Conservation (phyloP, 2,888 invertebrate genomes). For the Stictocephala bisonia region DNA sequence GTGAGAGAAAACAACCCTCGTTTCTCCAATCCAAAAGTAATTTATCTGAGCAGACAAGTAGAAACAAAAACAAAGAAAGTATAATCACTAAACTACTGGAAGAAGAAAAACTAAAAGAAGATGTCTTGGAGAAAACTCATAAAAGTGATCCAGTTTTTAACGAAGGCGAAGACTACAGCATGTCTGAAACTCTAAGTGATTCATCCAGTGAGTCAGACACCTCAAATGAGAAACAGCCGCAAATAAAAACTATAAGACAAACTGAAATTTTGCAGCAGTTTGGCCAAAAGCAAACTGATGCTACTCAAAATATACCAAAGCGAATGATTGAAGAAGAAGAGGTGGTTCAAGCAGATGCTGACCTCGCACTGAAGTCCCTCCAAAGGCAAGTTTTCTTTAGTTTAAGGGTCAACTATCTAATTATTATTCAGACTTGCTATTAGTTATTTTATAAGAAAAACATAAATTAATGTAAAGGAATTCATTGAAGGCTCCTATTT, state of each 20-base stretch:
- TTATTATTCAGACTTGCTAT: too few species aligned
- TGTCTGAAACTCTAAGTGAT: not conserved
- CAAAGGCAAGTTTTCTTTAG: too few species aligned
- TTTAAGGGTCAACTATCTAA: too few species aligned
- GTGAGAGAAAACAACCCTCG: not conserved
- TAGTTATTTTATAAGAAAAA: too few species aligned
- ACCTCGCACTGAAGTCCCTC: too few species aligned
- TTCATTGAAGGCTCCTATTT: too few species aligned
- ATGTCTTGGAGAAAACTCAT: not conserved
- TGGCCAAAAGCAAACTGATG: too few species aligned
- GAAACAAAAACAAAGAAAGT: slow-evolving; percentile 5
- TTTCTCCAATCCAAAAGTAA: not conserved
- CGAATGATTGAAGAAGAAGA: too few species aligned
- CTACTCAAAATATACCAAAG: too few species aligned
- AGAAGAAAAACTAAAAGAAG: not conserved
- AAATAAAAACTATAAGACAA: not conserved
- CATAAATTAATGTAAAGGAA: too few species aligned
- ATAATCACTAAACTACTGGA: slow-evolving; percentile 9
- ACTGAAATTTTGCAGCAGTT: too few species aligned
- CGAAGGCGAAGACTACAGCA: not conserved
- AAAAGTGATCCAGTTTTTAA: not conserved
- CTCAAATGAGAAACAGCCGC: not conserved
- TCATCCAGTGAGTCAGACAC: not conserved
- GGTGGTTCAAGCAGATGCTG: too few species aligned
- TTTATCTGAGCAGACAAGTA: not conserved